Evolutionary conservation across 2,113 vertebrate species (phyloP), one percentile per base, ranked within the genome.

Genomic region (Psophia crepitans): DNA sequence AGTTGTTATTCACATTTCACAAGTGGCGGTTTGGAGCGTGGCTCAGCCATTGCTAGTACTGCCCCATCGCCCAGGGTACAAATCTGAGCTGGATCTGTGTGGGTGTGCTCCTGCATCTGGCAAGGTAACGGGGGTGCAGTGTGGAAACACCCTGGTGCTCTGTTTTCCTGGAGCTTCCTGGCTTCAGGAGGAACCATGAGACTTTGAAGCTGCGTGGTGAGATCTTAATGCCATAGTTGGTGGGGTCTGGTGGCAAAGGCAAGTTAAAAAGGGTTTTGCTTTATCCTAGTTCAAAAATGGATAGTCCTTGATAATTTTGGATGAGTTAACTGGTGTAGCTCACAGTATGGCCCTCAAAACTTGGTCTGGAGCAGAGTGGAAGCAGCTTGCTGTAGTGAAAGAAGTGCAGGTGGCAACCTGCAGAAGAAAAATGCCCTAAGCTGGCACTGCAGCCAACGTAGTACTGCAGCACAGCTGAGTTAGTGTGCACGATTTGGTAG

Each of bases 21-120:
- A 4, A 0, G 0, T 1, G 43, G 16, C 19, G 53, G 0, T 44
- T 68, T 44, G 64, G 21, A 8, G 24, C 1, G 22, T 3, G 78
- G 60, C 64, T 68, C 26, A 28, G 35, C n/a, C 20, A 5, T 48
- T 3, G 8, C 51, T 23, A 7, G 2, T 0, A 0, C 33, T 26
- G 9, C 33, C 54, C 43, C 39, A 4, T 66, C 57, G 3, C 26
- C 63, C 4, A 1, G 24, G 63, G 12, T 3, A 28, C 44, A 18
- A 22, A 13, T 3, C 58, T 10, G 5, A 53, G 48, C 8, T 32
- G 57, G 3, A 6, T 65, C 41, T 60, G 61, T 6, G 14, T 2
- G 58, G 12, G 1, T 10, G 0, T 8, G 54, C 30, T 53, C 16
- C 2, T 39, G 14, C 5, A 51, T 30, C 30, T 68, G 60, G 16